Evolutionary conservation across 2,797 vertebrate species (phyloP), one percentile per base, ranked within the genome.

Genomic region (Sitta carolinensis): DNA sequence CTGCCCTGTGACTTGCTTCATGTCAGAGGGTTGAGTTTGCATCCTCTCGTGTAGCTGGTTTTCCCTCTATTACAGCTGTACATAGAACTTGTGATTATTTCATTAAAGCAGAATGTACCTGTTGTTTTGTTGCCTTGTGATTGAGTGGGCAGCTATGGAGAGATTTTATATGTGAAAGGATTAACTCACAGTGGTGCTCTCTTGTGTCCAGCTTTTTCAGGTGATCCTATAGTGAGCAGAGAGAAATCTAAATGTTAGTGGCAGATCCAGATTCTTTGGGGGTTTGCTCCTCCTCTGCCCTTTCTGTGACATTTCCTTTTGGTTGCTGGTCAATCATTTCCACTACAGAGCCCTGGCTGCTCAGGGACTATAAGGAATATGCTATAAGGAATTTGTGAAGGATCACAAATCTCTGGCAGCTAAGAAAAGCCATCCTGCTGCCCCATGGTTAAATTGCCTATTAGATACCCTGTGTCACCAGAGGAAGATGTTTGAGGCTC

Each of bases 101-200:
- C 74, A 95, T 96, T 95, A 95, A 95, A 96, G 54, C 34, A 92
- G 64, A 92, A 84, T 64, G 88, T 82, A 89, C 78, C 86, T 80
- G 77, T 90, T 93, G 78, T 85, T 90, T 93, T 78, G 81, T 91
- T 77, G 90, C 78, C 69, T 89, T 68, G 79, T 85, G 73, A 48
- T 59, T 91, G 82, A 89, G 36, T 51, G 84, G 82, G 89, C 72
- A 75, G 63, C 59, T 81, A 11, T 25, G 50, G 79, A 77, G 54
- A 63, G 40, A 16, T 83, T 92, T 87, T 59, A 22, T 16, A 55
- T 10, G 5, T 11, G 73, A 38, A 84, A 77, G 48, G 73, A 78
- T 67, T 86, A 92, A 68, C 82, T 83, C 78, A 25, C 23, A 26
- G 50, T 4, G 21, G 48, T 57, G 61, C 48, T 76, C 38, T 0